A percentile compares a stretch with the other conserved stretches of the same genome.
Evolutionary conservation across 2,797 vertebrate genomes (phyloP).

Genomic region (Rhynchonycteris naso): DNA sequence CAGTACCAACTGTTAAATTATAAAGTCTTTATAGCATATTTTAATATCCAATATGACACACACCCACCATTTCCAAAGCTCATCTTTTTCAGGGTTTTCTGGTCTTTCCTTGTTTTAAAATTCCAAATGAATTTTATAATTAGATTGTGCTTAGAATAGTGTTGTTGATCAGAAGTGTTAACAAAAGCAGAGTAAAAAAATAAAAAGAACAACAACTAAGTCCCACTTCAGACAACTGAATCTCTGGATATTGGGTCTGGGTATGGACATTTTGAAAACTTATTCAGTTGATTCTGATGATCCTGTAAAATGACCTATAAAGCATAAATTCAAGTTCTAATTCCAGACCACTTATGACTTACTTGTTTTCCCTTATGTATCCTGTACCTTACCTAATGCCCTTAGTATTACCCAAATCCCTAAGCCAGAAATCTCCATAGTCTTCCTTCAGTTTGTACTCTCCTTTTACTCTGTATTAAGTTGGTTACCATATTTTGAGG

Average conservation of each 20-base stretch:
- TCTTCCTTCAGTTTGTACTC: background rate
- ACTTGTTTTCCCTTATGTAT: constrained; percentile 22
- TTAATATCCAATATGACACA: background rate
- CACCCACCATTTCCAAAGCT: background rate
- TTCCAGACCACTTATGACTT: background rate
- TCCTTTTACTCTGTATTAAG: constrained; percentile 4
- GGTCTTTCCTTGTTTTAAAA: background rate
- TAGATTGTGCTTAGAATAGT: background rate
- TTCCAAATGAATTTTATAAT: constrained; percentile 51
- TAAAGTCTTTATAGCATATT: constrained; percentile 39
- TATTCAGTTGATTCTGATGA: constrained; percentile 15
- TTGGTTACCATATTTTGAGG: background rate
- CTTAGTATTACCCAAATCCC: background rate
- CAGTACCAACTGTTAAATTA: constrained; percentile 19
- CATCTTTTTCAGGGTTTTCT: constrained; percentile 1
- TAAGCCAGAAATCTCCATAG: background rate
- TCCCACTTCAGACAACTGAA: background rate
- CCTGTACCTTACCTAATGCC: background rate
- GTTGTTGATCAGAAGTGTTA: constrained; percentile 5
- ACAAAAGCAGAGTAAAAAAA: background rate
- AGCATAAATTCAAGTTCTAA: constrained; percentile 28
- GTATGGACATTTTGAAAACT: constrained; percentile 24
- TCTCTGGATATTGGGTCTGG: background rate
- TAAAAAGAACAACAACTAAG: background rate
- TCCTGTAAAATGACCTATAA: background rate